These are phyloP conservation scores for Pachyrhynchus sulphureomaculatus DNA, from an alignment of 1,140 invertebrate species.

Conservation along the genomic window DNA sequence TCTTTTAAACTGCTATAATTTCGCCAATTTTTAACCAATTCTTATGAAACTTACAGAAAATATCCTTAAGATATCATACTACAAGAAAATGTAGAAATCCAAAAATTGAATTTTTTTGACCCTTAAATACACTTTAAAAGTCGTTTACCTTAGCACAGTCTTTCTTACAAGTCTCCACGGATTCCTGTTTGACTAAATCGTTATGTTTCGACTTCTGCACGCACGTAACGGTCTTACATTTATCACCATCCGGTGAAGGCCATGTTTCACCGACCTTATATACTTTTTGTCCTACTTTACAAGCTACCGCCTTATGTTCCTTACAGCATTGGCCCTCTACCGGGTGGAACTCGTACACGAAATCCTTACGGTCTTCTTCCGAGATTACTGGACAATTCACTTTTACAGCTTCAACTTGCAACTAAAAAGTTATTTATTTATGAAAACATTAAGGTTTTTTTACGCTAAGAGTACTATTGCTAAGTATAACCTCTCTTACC, in stretches of 20 bases:
- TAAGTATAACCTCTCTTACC: slow-evolving; percentile 51
- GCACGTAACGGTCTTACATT: slow-evolving; percentile 65
- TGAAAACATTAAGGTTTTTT: not conserved
- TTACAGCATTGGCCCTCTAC: slow-evolving; percentile 47
- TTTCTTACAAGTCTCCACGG: slow-evolving; percentile 56
- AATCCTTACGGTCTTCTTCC: slow-evolving; percentile 40
- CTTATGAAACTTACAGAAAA: no score
- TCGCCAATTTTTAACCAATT: no score
- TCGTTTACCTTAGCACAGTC: slow-evolving; percentile 55
- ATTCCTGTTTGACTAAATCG: slow-evolving; percentile 55
- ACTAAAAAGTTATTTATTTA: slow-evolving; percentile 29
- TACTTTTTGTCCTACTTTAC: slow-evolving; percentile 42
- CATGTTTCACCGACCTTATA: slow-evolving; percentile 57
- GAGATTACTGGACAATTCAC: slow-evolving; percentile 39
- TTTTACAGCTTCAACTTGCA: slow-evolving; percentile 40
- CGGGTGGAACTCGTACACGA: slow-evolving; percentile 36
- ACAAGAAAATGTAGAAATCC: no score
- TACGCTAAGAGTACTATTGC: not conserved
- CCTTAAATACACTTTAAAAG: no score
- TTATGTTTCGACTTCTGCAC: slow-evolving; percentile 51
- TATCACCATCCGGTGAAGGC: slow-evolving; percentile 55
- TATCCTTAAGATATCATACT: no score
- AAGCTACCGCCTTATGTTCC: slow-evolving; percentile 40
- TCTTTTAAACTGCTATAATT: no score
- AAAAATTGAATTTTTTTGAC: no score